Evolutionary conservation across 2,113 vertebrate species (phyloP).

Genomic region (Lampris megalopsis): DNA sequence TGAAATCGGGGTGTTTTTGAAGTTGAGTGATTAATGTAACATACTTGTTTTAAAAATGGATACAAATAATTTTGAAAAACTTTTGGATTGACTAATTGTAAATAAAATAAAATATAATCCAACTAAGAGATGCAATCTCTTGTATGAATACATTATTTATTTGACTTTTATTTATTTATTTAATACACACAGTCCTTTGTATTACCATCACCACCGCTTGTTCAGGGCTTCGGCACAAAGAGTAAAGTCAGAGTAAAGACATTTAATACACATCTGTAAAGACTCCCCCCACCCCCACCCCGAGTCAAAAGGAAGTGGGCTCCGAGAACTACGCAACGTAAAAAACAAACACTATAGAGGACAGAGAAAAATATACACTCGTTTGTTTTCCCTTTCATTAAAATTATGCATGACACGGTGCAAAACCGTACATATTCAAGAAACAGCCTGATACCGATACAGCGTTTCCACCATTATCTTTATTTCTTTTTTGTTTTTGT

Average conservation of each 20-base stretch:
- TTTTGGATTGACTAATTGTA: constrained; percentile 13
- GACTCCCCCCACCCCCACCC: neutral
- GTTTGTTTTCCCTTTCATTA: neutral
- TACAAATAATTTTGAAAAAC: too few relatives aligned
- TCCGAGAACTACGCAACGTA: constrained; percentile 31
- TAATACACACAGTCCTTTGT: constrained; percentile 40
- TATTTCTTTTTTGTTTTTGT: neutral
- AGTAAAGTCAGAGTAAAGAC: constrained; percentile 8
- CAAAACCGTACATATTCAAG: neutral
- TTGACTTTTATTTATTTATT: constrained; percentile 39
- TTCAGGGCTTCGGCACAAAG: constrained; percentile 39
- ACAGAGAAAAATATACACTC: neutral
- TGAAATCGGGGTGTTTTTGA: too few relatives aligned
- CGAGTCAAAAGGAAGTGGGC: constrained; percentile 62
- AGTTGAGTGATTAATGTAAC: too few relatives aligned
- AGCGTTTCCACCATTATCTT: neutral
- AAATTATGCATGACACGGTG: neutral
- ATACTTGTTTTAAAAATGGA: too few relatives aligned
- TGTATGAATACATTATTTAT: neutral
- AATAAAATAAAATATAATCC: constrained; percentile 9
- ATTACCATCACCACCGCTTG: constrained; percentile 44
- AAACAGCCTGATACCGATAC: too few relatives aligned
- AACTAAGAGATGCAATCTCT: neutral
- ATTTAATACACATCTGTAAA: constrained; percentile 30
- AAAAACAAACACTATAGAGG: constrained; percentile 28